phyloP scores from a whole-genome alignment of 2,888 invertebrate genomes.

The Epiblema foenella region DNA sequence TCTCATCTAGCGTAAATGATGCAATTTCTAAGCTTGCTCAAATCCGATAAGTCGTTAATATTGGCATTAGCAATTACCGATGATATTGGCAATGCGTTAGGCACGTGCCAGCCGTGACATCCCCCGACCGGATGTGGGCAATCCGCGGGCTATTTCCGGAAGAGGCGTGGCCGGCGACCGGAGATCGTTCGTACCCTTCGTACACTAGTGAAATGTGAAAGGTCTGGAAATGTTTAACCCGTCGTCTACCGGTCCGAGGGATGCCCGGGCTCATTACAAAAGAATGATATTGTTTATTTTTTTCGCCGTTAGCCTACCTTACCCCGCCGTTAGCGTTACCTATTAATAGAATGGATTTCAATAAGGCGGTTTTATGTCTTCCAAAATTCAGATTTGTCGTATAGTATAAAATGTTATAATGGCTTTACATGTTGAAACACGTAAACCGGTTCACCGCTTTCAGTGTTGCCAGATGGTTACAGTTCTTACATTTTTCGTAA shows the following conservation, averaged over 20 bases:
- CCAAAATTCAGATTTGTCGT: constrained; percentile 11
- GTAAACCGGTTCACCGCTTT: no score
- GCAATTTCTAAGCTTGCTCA: constrained; percentile 22
- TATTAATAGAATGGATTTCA: constrained; percentile 4
- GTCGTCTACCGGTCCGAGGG: no score
- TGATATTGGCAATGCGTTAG: constrained; percentile 18
- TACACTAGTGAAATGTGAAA: constrained; percentile 16
- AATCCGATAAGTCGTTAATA: constrained; percentile 31
- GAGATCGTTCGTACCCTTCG: background rate
- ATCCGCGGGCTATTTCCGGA: constrained; percentile 40
- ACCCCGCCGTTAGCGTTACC: no score
- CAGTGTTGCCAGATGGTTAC: no score
- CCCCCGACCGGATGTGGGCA: constrained; percentile 34
- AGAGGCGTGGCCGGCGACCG: constrained; percentile 26
- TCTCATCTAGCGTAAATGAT: constrained; percentile 6
- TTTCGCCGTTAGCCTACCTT: no score
- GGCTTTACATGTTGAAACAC: background rate
- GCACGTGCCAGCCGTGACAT: constrained; percentile 17
- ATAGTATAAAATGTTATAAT: background rate
- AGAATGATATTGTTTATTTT: no score
- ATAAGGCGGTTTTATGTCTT: constrained; percentile 7
- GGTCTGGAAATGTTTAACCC: constrained; percentile 26
- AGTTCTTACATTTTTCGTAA: no score
- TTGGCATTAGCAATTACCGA: constrained; percentile 11
- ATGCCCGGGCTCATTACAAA: no score